Evolutionary conservation across 2,113 vertebrate species (phyloP), one percentile per base, ranked within the genome.

Genomic region (Gambusia holbrooki): DNA sequence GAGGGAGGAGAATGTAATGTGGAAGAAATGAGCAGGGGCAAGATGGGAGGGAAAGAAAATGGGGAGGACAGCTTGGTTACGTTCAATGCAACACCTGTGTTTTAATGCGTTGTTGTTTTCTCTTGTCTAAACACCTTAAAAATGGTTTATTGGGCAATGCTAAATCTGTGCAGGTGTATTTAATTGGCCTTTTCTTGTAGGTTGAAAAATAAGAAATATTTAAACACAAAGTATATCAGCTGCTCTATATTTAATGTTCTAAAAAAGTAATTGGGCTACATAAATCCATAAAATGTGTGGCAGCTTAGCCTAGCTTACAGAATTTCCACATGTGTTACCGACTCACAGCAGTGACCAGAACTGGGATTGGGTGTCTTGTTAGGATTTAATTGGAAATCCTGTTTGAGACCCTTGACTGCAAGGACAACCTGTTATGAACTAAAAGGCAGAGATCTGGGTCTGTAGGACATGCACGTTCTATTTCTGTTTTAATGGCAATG

Each of bases 1-100:
- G 60, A 28, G 71, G 80, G 79, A 65, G 66, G 29, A 67, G 71
- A 35, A 71, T 4, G 37, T 9, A 29, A 58, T 58, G 51, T 40
- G 35, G 45, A 77, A 60, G 66, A 64, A 66, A 66, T 27, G 33
- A 66, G 35, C 35, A 66, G 33, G 22, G 17, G 51, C 22, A n/a
- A 58, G 51, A 58, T 58, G 51, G 25, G 22, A 58, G 51, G 51
- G 22, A 66, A 40, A n/a, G 33, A 27, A 25, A 66, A 40, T n/a
- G 22, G 22, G 11, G 25, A 37, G 33, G 33, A n/a, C 22, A 66
- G 64, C 64, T 37, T 25, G 10, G 33, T 27, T 40, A 10, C 7
- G 3, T n/a, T 66, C 13, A 66, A 66, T n/a, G 10, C 64, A 25
- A 13, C 33, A 66, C 17, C 64, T 37, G 11, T 14, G 35, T 64